Percentiles rank a stretch among this genome's conserved stretches.
These are phyloP conservation scores for Macrostomum cliftonense DNA, from an alignment of 2,888 invertebrate species.

Conservation along the genomic window DNA sequence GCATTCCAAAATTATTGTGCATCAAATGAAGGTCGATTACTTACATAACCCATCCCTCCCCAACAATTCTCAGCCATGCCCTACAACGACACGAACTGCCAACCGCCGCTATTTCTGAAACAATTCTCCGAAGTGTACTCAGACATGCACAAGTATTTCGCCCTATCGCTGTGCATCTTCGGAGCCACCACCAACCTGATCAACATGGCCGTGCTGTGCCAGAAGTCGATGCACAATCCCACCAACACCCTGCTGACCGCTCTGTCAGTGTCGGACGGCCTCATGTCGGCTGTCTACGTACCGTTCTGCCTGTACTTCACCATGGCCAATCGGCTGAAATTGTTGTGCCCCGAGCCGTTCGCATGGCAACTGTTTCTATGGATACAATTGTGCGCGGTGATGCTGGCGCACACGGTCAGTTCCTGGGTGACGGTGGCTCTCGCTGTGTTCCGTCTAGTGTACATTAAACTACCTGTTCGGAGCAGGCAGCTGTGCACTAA, in stretches of 20 bases:
- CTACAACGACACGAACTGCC: too few species aligned
- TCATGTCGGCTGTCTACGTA: conserved; percentile 7
- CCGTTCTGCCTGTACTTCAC: conserved; percentile 6
- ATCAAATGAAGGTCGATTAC: too few species aligned
- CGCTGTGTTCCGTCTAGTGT: conserved; percentile 5
- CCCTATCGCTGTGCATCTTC: conserved; percentile 5
- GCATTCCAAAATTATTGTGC: too few species aligned
- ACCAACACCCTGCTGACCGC: conserved; percentile 7
- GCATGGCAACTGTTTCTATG: conserved; percentile 7
- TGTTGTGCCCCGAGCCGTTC: neutral
- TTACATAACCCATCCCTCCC: too few species aligned
- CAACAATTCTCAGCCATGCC: too few species aligned
- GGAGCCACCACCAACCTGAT: conserved; percentile 6
- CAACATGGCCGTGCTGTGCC: conserved; percentile 8
- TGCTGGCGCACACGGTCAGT: conserved; percentile 4
- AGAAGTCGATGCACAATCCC: conserved; percentile 6
- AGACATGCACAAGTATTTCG: conserved; percentile 1
- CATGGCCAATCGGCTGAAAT: conserved; percentile 1
- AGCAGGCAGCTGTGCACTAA: conserved; percentile 36
- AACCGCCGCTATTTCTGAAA: too few species aligned
- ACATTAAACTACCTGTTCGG: conserved; percentile 47
- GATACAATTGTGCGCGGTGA: conserved; percentile 4
- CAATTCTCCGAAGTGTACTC: too few species aligned
- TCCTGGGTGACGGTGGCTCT: conserved; percentile 7
- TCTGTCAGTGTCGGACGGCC: conserved; percentile 5